These are phyloP conservation scores for Plecotus auritus DNA, from an alignment of 2,113 vertebrate genomes.

Conservation along the genomic window DNA sequence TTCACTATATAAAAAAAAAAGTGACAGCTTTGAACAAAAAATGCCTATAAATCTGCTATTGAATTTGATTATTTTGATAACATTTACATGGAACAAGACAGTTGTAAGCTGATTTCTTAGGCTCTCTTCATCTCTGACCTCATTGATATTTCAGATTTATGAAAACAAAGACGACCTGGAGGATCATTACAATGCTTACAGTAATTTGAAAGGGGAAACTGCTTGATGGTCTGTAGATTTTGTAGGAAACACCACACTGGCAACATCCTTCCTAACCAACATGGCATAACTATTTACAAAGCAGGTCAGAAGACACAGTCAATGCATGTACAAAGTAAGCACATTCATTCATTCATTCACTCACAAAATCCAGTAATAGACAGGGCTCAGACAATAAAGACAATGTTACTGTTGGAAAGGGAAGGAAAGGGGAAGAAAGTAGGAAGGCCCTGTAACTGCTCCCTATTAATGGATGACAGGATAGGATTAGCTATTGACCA, in stretches of 20 bases:
- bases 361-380: neutral
- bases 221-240: neutral
- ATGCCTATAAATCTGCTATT: neutral
- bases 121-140: constrained; percentile 2
- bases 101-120: neutral
- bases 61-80: neutral
- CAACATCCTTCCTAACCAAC: neutral
- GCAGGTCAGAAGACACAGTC: neutral
- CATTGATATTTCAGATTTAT: neutral
- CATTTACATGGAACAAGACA: constrained; percentile 14
- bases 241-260: neutral
- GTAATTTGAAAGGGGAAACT: neutral
- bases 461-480: neutral
- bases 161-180: neutral
- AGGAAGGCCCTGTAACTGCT: neutral
- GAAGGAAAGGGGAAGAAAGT: neutral
- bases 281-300: neutral
- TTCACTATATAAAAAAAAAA: constrained; percentile 82
- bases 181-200: neutral
- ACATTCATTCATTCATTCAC: neutral
- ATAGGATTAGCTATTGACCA: neutral
- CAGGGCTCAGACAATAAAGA: neutral
- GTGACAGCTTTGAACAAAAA: constrained; percentile 43
- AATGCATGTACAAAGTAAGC: neutral
- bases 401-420: neutral